phyloP scores from a whole-genome alignment of 23 tunicate species.

The Clavelina lepadiformis region DNA sequence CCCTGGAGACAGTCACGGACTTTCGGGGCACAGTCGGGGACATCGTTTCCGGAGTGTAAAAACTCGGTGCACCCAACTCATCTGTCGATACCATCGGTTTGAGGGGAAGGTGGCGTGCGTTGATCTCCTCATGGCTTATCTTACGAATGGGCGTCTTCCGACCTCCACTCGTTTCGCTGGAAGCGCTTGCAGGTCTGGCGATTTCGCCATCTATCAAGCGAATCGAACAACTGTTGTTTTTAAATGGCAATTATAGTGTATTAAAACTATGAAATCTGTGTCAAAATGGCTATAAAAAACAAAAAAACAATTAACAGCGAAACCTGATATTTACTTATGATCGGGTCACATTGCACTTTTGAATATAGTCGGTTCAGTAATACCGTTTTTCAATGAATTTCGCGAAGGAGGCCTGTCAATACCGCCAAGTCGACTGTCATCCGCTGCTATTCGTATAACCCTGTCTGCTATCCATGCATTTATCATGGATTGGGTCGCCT shows the following conservation, averaged over 20 bases:
- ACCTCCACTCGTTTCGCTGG: conserved; percentile 47
- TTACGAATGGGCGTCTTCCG: conserved; percentile 79
- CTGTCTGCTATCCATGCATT: conserved; percentile 81
- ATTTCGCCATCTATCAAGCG: conserved; percentile 10
- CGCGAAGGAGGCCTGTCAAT: conserved; percentile 9
- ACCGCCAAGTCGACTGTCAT: conserved; percentile 17
- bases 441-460: conserved; percentile 58
- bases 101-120: conserved; percentile 64
- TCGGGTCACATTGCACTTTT: neutral
- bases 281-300: neutral
- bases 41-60: conserved; percentile 57
- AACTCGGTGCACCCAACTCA: conserved; percentile 72
- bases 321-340: neutral
- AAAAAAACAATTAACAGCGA: neutral
- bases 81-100: conserved; percentile 85
- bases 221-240: too few relatives aligned
- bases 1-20: neutral
- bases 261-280: conserved; percentile 2
- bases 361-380: too few relatives aligned
- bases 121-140: conserved; percentile 73
- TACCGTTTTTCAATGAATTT: neutral
- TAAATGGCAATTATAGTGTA: too few relatives aligned
- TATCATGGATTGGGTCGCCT: conserved; percentile 80
- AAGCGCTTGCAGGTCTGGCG: conserved; percentile 37
- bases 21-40: conserved; percentile 24